Conservation (phyloP, 2,888 invertebrate genomes). For the Nezara viridula region DNA sequence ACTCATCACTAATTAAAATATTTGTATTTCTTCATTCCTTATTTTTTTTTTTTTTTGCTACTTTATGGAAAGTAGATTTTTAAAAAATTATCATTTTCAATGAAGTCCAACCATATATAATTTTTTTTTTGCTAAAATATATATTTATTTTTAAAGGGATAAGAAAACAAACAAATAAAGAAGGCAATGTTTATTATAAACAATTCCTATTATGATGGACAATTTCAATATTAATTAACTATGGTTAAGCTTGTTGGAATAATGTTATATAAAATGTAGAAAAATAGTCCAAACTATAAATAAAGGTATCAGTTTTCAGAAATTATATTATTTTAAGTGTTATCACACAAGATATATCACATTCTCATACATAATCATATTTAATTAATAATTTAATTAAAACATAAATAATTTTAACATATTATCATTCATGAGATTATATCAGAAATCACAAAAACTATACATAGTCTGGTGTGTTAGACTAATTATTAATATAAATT, state of each 20-base stretch:
- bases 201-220: neutral
- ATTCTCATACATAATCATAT: neutral
- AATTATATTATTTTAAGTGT: neutral
- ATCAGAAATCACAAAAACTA: neutral
- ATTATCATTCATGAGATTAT: neutral
- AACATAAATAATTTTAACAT: neutral
- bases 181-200: neutral
- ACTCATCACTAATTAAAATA: no score
- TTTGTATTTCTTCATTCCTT: no score
- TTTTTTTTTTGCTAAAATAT: no score
- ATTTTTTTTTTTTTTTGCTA: no score
- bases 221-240: neutral
- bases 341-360: constrained; percentile 9
- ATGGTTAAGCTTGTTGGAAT: neutral
- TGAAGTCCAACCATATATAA: no score
- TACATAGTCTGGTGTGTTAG: neutral
- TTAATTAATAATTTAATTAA: neutral
- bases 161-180: neutral
- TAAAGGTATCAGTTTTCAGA: neutral
- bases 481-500: neutral
- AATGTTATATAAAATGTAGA: constrained; percentile 11
- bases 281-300: constrained; percentile 10
- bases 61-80: no score
- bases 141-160: neutral
- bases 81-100: no score